phyloP scores from a whole-genome alignment of 2,888 invertebrate genomes.

The Eupithecia insigniata region DNA sequence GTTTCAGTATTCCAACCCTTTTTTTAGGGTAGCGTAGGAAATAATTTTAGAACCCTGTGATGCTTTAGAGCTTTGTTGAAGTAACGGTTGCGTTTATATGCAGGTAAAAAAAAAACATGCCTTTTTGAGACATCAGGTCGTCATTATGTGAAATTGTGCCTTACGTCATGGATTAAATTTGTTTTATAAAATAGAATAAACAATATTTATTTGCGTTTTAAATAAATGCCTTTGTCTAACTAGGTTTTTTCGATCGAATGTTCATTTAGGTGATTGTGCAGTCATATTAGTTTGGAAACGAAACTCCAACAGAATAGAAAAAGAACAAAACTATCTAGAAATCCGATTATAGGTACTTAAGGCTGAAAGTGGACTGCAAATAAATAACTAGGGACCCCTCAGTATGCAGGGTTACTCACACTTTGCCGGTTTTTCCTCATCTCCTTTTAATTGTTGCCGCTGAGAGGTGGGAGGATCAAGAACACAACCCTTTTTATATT shows the following conservation, averaged over 20 bases:
- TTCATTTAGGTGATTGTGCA: background rate
- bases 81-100: background rate
- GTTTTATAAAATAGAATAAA: too few species aligned
- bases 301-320: background rate
- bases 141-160: too few species aligned
- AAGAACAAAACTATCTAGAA: background rate
- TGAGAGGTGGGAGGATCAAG: constrained; percentile 80
- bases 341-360: background rate
- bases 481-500: constrained; percentile 71
- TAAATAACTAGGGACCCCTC: constrained; percentile 49
- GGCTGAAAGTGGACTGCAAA: background rate
- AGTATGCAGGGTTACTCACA: background rate
- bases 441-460: constrained; percentile 79
- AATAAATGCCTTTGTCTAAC: too few species aligned
- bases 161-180: too few species aligned
- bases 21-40: constrained; percentile 7
- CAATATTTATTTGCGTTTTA: too few species aligned
- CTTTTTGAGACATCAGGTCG: too few species aligned
- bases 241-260: background rate
- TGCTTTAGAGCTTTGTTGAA: background rate
- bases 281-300: background rate
- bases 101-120: too few species aligned
- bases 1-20: constrained; percentile 47
- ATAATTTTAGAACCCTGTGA: too few species aligned
- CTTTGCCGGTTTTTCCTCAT: constrained; percentile 63